Evolutionary conservation across 2,113 vertebrate genomes (phyloP), one percentile per base, ranked within the genome.

Genomic region (Ctenodactylus gundi): DNA sequence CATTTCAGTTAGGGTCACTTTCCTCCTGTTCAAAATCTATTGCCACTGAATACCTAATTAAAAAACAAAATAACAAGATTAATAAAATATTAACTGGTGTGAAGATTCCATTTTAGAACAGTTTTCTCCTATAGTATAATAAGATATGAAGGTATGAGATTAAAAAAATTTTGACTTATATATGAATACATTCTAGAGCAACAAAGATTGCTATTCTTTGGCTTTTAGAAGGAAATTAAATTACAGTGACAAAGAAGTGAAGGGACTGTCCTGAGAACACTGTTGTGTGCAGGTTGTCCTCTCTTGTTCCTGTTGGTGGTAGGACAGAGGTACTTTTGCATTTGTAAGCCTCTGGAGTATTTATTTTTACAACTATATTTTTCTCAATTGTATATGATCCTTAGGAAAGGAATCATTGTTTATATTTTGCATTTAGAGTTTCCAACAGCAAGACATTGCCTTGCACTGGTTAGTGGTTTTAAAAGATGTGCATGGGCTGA

Each of bases 381-480:
- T 73, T 90, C n/a, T 94, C 27, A 78, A 34, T n/a, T 49, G 3
- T 49, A n/a, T n/a, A n/a, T n/a, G n/a, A n/a, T n/a, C n/a, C n/a
- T n/a, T n/a, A n/a, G n/a, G n/a, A n/a, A n/a, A n/a, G n/a, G n/a
- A n/a, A n/a, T n/a, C n/a, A n/a, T n/a, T n/a, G n/a, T n/a, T n/a
- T n/a, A n/a, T n/a, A n/a, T n/a, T n/a, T n/a, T n/a, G n/a, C 65
- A 23, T 92, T 85, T 67, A 46, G 53, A 84, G 78, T 57, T 1
- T 0, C 8, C 13, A 68, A 4, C 10, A 64, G 10, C 18, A 41
- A 58, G 34, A 80, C 6, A 53, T 39, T 90, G 46, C 41, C 21
- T 88, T 95, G 6, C 6, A 88, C 4, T 88, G 95, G 55, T 21
- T 53, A 92, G 57, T 82, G 31, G 25, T 57, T 93, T 96, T 73